These are phyloP conservation scores for Poeciliopsis turneri DNA, from an alignment of 2,797 vertebrate genomes.

Conservation along the genomic window DNA sequence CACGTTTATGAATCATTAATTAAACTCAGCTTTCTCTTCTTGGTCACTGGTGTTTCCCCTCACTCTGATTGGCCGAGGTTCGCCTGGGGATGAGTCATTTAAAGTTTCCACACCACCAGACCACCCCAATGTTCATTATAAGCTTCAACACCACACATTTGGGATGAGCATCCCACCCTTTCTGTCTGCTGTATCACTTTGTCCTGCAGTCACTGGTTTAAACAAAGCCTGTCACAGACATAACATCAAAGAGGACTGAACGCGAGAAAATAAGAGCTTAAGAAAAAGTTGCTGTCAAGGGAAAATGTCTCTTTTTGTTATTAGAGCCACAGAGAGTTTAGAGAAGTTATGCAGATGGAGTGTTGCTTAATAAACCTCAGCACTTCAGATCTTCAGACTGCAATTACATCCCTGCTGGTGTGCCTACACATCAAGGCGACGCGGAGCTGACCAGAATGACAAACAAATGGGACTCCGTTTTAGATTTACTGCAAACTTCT, in stretches of 20 bases:
- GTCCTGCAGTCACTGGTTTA: slow-evolving; percentile 15
- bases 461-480: background rate
- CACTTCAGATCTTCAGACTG: background rate
- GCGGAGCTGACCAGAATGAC: no score
- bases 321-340: background rate
- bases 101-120: slow-evolving; percentile 24
- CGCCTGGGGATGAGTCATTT: slow-evolving; percentile 54
- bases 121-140: slow-evolving; percentile 44
- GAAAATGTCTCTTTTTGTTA: background rate
- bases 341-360: background rate
- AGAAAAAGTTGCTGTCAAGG: background rate
- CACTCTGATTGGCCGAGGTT: slow-evolving; percentile 26
- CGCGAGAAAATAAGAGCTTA: background rate
- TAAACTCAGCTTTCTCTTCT: slow-evolving; percentile 29
- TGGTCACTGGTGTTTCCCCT: slow-evolving; percentile 40
- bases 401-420: background rate
- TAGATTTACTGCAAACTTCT: background rate
- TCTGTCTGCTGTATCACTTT: slow-evolving; percentile 10
- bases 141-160: slow-evolving; percentile 28
- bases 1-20: slow-evolving; percentile 21
- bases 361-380: background rate
- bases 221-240: background rate
- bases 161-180: slow-evolving; percentile 28
- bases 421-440: background rate
- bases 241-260: background rate